These are phyloP conservation scores for Oryzias javanicus DNA, from an alignment of 2,113 vertebrate species.

Conservation along the genomic window DNA sequence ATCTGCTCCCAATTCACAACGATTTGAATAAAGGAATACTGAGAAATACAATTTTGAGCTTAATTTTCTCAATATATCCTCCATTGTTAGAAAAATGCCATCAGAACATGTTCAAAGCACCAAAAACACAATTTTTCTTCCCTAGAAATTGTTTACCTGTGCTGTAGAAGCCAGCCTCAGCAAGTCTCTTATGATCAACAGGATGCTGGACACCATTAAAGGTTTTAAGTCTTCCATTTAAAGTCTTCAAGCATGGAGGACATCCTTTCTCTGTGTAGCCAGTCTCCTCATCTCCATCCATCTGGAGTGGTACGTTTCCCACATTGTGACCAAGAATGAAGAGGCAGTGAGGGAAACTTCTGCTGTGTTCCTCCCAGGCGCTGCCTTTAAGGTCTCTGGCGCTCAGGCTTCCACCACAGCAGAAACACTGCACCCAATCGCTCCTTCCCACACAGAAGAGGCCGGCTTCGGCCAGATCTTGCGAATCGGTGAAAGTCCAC, in stretches of 20 bases:
- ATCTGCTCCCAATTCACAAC: too few relatives aligned
- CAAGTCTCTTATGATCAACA: slow-evolving; percentile 81
- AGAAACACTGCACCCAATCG: slow-evolving; percentile 91
- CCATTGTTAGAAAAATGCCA: too few relatives aligned
- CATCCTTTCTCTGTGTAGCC: slow-evolving; percentile 14
- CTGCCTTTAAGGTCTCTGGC: slow-evolving; percentile 85
- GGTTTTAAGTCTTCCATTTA: slow-evolving; percentile 81
- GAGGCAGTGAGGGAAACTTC: slow-evolving; percentile 83
- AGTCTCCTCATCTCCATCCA: slow-evolving; percentile 21
- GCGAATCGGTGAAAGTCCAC: slow-evolving; percentile 82
- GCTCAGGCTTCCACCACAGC: slow-evolving; percentile 85
- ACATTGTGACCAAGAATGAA: slow-evolving; percentile 89
- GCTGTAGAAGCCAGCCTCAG: slow-evolving; percentile 92
- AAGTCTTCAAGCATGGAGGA: slow-evolving; percentile 73
- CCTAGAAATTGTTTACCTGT: slow-evolving; percentile 82
- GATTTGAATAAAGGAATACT: too few relatives aligned
- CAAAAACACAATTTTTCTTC: too few relatives aligned
- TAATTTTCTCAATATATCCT: too few relatives aligned
- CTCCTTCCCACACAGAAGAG: slow-evolving; percentile 80
- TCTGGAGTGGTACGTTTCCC: slow-evolving; percentile 75
- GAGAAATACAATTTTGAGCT: too few relatives aligned
- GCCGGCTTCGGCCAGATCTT: slow-evolving; percentile 86
- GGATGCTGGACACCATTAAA: slow-evolving; percentile 80
- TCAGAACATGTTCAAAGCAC: too few relatives aligned
- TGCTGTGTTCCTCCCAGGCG: slow-evolving; percentile 88